A percentile compares a stretch with the other conserved stretches of the same genome.
phyloP scores from a whole-genome alignment of 2,888 invertebrate genomes.

The Parnassius glacialis region DNA sequence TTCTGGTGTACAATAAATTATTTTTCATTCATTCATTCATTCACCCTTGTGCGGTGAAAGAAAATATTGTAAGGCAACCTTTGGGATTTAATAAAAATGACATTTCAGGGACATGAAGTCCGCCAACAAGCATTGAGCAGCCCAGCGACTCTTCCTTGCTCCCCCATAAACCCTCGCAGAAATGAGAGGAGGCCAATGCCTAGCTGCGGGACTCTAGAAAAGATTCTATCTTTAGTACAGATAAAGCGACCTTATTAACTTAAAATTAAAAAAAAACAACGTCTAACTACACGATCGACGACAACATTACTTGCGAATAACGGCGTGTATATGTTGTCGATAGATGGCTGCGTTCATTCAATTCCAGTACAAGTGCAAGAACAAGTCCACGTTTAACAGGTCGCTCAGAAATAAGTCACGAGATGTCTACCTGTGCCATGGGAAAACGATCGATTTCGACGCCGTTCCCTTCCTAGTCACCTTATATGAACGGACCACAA shows the following conservation, averaged over 20 bases:
- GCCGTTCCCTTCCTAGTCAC: constrained; percentile 62
- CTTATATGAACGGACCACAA: constrained; percentile 62
- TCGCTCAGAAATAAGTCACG: constrained; percentile 65
- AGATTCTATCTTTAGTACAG: too few relatives aligned
- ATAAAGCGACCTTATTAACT: not conserved
- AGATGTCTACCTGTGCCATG: constrained; percentile 59
- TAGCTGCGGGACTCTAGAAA: too few relatives aligned
- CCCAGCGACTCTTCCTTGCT: too few relatives aligned
- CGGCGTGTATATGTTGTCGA: constrained; percentile 28
- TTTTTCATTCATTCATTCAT: too few relatives aligned
- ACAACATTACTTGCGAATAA: constrained; percentile 17
- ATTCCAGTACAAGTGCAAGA: constrained; percentile 66
- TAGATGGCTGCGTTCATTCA: not conserved
- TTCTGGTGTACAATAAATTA: too few relatives aligned
- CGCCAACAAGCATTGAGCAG: too few relatives aligned
- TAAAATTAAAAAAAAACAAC: not conserved
- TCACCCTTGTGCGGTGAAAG: too few relatives aligned
- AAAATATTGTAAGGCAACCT: too few relatives aligned
- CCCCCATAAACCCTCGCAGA: too few relatives aligned
- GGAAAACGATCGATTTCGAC: constrained; percentile 59
- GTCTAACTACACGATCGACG: not conserved
- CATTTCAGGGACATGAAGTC: too few relatives aligned
- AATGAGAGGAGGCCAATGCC: too few relatives aligned
- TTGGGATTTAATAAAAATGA: too few relatives aligned
- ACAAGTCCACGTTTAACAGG: constrained; percentile 56